Conservation (phyloP, 92 coral and sea anemone genomes). For the Palythoa grandiflora region DNA sequence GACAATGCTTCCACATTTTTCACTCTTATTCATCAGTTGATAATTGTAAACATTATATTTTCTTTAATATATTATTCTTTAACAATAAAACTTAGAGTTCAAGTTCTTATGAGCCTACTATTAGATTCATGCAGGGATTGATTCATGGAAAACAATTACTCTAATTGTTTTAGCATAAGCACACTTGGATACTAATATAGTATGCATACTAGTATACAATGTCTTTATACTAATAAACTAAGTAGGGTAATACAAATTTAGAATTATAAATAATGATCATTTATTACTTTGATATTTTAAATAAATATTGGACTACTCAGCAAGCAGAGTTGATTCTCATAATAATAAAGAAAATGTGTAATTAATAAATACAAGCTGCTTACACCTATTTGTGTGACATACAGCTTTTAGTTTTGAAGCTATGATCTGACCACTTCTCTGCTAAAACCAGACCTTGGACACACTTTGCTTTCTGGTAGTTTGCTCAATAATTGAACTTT, state of each 20-base stretch:
- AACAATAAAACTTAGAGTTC: too few species aligned
- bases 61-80: too few species aligned
- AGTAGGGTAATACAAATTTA: neutral
- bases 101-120: too few species aligned
- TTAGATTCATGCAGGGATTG: too few species aligned
- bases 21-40: too few species aligned
- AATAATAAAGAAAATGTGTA: neutral
- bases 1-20: too few species aligned
- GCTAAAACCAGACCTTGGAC: slow-evolving; percentile 61
- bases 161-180: neutral
- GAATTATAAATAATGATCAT: neutral
- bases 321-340: neutral
- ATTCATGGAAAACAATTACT: too few species aligned
- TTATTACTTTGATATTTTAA: too few species aligned
- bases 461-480: slow-evolving; percentile 51
- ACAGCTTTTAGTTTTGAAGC: slow-evolving; percentile 54
- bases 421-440: slow-evolving; percentile 55
- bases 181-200: neutral
- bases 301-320: neutral
- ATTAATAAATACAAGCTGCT: neutral
- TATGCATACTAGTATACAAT: neutral
- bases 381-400: slow-evolving; percentile 39
- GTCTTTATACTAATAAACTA: neutral
- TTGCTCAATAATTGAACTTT: slow-evolving; percentile 42
- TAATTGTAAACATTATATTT: too few species aligned